Base-by-base conservation (phyloP, 2,113 vertebrate genomes). In the Chaetura pelagica region DNA sequence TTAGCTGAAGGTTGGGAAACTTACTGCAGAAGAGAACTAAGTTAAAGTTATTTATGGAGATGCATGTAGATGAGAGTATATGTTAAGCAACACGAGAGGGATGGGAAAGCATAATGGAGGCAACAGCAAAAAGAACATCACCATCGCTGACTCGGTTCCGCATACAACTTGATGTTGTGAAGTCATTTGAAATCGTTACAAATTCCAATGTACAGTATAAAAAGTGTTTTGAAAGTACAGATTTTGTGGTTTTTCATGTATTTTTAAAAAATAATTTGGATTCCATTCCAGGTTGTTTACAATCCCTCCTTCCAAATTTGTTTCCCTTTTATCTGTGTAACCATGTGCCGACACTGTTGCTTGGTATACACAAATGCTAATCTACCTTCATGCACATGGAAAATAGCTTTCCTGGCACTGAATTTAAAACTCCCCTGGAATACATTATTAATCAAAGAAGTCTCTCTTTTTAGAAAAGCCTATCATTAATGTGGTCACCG, bases 261-360 rank as follows among this genome's bases (percentile, higher is more conserved):
- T 97, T 96, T 95, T 93, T 22, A 42, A 23, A 23, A 76, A 93
- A 73, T 91, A 89, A 96, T 95, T 98, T 93, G 83, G 75, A 96
- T 94, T 91, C 76, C 81, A 26, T 92, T 98, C 84, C 95, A 81
- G 84, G 96, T 97, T 97, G 90, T 94, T 94, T 90, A 88, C 81
- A 90, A 72, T 81, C 76, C 74, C 87, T 90, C 19, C 90, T 95
- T 96, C 85, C 84, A 96, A 93, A 94, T 97, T 97, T 95, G 89
- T 96, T 97, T 97, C 92, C 58, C 32, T 94, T 97, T 97, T 97
- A 96, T 97, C 96, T 96, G 83, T 74, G 91, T 86, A 90, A 94
- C 93, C 96, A 88, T 84, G 96, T 96, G 93, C 72, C 32, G 75
- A 91, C 67, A 76, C 87, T 67, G 83, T 95, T 97, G 88, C 93